phyloP scores from a whole-genome alignment of 2,113 vertebrate genomes.

The Ictidomys tridecemlineatus region DNA sequence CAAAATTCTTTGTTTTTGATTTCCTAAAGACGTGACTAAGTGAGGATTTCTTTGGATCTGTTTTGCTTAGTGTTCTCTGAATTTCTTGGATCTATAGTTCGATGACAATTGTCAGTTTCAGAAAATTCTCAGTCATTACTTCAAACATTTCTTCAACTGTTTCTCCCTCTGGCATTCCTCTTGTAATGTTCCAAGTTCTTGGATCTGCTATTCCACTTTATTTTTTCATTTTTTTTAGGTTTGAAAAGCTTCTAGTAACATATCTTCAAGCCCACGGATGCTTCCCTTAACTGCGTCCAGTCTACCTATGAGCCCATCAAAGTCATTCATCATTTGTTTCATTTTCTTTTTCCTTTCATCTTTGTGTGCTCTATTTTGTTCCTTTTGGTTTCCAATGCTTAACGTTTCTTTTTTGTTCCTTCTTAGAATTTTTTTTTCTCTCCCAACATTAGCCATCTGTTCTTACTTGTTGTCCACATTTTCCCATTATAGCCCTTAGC shows the following conservation, averaged over 20 bases:
- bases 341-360: background rate
- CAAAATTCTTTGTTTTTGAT: background rate
- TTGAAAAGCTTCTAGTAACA: background rate
- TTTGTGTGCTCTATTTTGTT: background rate
- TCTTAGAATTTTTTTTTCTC: background rate
- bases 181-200: background rate
- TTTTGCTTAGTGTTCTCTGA: background rate
- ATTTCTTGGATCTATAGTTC: background rate
- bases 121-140: background rate
- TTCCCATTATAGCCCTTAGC: background rate
- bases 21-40: background rate
- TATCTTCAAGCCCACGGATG: background rate
- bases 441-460: background rate
- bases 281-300: background rate
- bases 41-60: background rate
- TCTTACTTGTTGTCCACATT: background rate
- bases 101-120: background rate
- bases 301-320: background rate
- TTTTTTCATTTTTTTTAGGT: background rate
- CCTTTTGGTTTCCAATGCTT: background rate
- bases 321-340: background rate
- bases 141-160: background rate
- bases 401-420: background rate
- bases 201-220: background rate
- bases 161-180: background rate